Base-by-base conservation (phyloP, 2,888 invertebrate species). In the Pristionchus exspectatus region DNA sequence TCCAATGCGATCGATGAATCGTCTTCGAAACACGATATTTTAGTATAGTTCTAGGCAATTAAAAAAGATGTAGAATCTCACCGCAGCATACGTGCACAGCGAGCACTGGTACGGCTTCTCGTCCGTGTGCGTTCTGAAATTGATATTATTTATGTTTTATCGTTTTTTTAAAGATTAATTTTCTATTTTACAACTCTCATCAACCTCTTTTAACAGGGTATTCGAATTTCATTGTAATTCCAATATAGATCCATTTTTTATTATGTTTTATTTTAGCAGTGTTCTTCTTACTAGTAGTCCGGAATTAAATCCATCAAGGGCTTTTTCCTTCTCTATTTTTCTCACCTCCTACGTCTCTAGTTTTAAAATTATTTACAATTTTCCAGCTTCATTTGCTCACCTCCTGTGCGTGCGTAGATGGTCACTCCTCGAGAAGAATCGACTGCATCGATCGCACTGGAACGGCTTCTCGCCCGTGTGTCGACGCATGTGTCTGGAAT, bases 401-500 rank as follows among this genome's bases (percentile, higher is more conserved):
- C 93, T 50, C 30, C 92, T 89, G 89, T 92, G 92, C 10, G 92
- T 93, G 89, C 93, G 91, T 21, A 94, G 91, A 91, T 94, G 94
- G 89, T 94, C 94, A 38, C 93, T 93, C 7, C 94, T 90, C 5
- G 88, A 88, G 77, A 88, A 88, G 38, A n/a, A 88, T 27, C 87
- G 90, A 38, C 94, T 93, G 89, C 94, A 94, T 81, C 91, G 90
- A 30, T 94, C 93, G 84, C 94, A 94, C 27, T 92, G 92, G 91
- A 94, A 94, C 59, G 94, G 94, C 72, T 94, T 94, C 90, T 94
- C 94, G 2, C 94, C 94, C n/a, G 94, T 94, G 89, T 94, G 94
- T 4, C 94, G 93, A 14, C 94, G 94, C 2, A 93, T 90, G 90
- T 94, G 94, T 44, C 94, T 93, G 72, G 56, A 92, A 90, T 14